These are phyloP conservation scores for Buteo buteo DNA, from an alignment of 2,113 vertebrate genomes.

Conservation along the genomic window DNA sequence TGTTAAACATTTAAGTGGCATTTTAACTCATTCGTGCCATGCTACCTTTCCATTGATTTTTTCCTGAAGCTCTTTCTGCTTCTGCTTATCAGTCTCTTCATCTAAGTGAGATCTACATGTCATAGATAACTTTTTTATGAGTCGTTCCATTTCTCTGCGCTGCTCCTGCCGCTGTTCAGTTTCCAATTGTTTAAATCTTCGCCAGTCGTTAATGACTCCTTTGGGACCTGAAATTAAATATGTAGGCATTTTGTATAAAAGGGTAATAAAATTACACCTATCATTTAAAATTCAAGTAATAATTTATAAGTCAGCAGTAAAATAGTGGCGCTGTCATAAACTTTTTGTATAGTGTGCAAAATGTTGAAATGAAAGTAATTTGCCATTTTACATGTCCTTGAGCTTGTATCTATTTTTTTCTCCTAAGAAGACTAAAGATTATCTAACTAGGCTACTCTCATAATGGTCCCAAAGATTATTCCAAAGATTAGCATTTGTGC, in stretches of 20 bases:
- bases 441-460: not conserved
- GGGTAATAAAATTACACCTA: not conserved
- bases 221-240: constrained; percentile 82
- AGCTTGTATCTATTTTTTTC: not conserved
- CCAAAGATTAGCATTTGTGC: not conserved
- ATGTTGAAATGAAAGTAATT: not conserved
- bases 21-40: not conserved
- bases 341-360: not conserved
- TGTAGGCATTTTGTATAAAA: rapidly evolving
- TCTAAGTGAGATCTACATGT: constrained; percentile 92
- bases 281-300: not conserved
- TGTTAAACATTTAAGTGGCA: not conserved
- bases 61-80: constrained; percentile 87
- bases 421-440: not conserved
- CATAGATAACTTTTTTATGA: constrained; percentile 92
- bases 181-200: constrained; percentile 94
- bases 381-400: not conserved
- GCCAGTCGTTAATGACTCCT: constrained; percentile 97
- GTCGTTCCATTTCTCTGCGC: constrained; percentile 89
- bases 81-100: constrained; percentile 83
- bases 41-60: constrained; percentile 91
- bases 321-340: not conserved
- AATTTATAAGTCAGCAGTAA: not conserved
- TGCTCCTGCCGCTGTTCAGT: constrained; percentile 93
- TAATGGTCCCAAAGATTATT: not conserved